A percentile compares a stretch with the other conserved stretches of the same genome.
Evolutionary conservation across 2,797 vertebrate species (phyloP).

Genomic region (Hipposideros larvatus): DNA sequence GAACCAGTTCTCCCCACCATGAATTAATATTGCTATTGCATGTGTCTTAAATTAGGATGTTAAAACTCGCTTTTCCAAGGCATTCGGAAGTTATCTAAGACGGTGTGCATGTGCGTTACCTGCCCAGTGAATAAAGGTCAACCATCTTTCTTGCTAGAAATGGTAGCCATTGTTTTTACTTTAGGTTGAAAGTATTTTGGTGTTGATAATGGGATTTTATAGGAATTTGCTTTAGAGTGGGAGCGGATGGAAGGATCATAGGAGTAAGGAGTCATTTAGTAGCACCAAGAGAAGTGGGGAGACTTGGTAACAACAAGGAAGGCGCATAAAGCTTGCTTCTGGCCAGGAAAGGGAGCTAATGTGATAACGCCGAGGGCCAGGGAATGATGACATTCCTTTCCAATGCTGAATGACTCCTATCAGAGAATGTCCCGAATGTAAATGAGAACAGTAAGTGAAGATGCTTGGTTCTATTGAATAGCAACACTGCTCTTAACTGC

Average conservation of each 20-base stretch:
- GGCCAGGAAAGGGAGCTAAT: not conserved
- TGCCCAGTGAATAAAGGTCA: not conserved
- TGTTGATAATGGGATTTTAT: not conserved
- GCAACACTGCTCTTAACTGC: not conserved
- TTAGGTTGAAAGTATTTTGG: conserved; percentile 9
- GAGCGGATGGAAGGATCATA: not conserved
- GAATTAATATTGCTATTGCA: not conserved
- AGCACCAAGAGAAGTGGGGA: not conserved
- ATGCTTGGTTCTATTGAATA: not conserved
- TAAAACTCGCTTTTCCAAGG: not conserved
- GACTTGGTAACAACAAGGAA: not conserved
- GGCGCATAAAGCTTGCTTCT: not conserved
- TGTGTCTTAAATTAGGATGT: not conserved
- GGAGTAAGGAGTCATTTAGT: not conserved
- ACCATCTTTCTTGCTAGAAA: conserved; percentile 17
- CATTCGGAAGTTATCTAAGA: not conserved
- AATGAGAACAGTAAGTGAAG: not conserved
- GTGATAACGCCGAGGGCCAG: not conserved
- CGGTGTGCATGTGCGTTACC: not conserved
- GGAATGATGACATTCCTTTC: not conserved
- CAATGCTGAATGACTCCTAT: not conserved
- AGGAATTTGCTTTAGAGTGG: not conserved
- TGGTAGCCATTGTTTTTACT: not conserved
- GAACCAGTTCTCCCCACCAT: not conserved
- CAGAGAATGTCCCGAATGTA: not conserved